These are phyloP conservation scores for Corydoras sp. DNA, from an alignment of 2,113 vertebrate genomes.

Conservation along the genomic window DNA sequence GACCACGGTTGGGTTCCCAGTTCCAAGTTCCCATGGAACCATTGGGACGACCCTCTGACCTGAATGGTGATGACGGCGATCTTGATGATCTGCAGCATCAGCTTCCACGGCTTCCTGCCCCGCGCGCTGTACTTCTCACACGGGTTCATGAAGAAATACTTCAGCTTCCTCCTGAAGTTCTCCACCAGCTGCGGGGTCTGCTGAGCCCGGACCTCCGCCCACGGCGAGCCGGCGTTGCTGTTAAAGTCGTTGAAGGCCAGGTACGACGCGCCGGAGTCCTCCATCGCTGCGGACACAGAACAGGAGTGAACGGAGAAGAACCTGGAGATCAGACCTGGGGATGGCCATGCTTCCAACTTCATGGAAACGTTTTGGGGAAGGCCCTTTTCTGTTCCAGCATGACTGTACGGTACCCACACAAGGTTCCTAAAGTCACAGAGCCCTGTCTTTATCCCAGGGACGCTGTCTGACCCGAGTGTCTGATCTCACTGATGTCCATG, in stretches of 20 bases:
- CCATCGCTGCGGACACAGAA: slow-evolving; percentile 48
- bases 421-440: no score
- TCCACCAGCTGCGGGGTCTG: slow-evolving; percentile 66
- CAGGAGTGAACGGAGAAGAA: not conserved
- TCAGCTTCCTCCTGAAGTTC: slow-evolving; percentile 81
- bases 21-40: no score
- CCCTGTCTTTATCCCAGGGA: no score
- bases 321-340: not conserved
- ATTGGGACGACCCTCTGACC: slow-evolving; percentile 54
- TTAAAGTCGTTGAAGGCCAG: slow-evolving; percentile 28
- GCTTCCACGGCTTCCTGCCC: slow-evolving; percentile 91
- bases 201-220: not conserved
- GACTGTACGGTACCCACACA: no score
- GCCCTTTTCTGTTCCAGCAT: no score
- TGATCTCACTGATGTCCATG: no score
- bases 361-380: no score
- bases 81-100: slow-evolving; percentile 87
- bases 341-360: no score
- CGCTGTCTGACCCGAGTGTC: no score
- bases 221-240: slow-evolving; percentile 1
- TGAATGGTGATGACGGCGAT: slow-evolving; percentile 86
- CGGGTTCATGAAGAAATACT: slow-evolving; percentile 96
- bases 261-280: slow-evolving; percentile 44
- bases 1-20: no score
- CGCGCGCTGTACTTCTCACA: slow-evolving; percentile 91